Conservation (phyloP, 92 coral and sea anemone species). For the Phenganax marumi region DNA sequence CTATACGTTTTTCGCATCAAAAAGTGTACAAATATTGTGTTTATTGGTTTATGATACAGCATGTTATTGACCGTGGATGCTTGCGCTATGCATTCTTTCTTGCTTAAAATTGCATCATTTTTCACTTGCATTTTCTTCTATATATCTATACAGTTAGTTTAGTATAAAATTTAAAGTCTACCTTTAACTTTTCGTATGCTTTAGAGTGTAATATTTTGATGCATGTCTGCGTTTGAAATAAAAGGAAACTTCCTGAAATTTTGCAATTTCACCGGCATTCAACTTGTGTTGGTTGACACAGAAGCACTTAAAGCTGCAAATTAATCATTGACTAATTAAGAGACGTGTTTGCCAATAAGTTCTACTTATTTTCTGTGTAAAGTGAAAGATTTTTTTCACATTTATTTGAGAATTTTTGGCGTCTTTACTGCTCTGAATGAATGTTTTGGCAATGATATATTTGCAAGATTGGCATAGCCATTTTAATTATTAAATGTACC, state of each 20-base stretch:
- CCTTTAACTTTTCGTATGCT: background rate
- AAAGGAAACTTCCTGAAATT: background rate
- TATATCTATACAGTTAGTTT: too few relatives aligned
- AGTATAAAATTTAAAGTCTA: background rate
- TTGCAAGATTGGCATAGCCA: too few relatives aligned
- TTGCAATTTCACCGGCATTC: conserved; percentile 21
- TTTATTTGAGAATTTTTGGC: too few relatives aligned
- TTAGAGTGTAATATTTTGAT: background rate
- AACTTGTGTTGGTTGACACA: background rate
- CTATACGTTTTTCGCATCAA: background rate
- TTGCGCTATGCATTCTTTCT: background rate
- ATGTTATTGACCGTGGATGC: background rate
- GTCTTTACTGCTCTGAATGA: too few relatives aligned
- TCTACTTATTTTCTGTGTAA: too few relatives aligned
- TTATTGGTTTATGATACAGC: background rate
- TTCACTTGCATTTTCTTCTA: too few relatives aligned
- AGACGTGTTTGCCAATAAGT: too few relatives aligned
- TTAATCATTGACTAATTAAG: too few relatives aligned
- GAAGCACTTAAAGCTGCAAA: background rate
- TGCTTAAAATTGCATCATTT: too few relatives aligned
- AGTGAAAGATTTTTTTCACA: too few relatives aligned
- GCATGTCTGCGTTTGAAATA: background rate
- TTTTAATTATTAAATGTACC: too few relatives aligned
- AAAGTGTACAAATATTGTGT: background rate
- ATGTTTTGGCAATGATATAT: too few relatives aligned